Conservation (phyloP, 2,113 vertebrate species). For the Vulpes ferrilata region DNA sequence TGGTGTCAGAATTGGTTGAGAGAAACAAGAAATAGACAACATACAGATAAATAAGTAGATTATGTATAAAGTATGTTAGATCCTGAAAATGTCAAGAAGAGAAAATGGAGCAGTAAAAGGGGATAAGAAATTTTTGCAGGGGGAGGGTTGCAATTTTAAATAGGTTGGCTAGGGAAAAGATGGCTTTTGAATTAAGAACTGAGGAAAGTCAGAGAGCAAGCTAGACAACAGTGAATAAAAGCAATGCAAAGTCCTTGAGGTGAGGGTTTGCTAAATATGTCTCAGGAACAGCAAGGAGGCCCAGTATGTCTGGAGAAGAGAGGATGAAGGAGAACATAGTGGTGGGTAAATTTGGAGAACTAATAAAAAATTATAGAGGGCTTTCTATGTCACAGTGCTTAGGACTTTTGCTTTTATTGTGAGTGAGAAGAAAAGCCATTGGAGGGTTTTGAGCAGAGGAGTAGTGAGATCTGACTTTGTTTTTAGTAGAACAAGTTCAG, state of each 20-base stretch:
- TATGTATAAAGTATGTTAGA: background rate
- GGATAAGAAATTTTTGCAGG: background rate
- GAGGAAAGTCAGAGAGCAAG: background rate
- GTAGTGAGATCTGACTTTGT: background rate
- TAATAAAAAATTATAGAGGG: background rate
- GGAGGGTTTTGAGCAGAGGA: conserved; percentile 2
- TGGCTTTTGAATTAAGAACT: conserved; percentile 17
- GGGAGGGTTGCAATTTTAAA: background rate
- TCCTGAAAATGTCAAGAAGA: background rate
- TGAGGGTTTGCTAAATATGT: background rate
- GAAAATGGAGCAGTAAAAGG: background rate
- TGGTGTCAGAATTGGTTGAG: background rate
- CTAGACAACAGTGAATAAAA: background rate
- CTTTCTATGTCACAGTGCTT: background rate
- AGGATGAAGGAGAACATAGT: background rate
- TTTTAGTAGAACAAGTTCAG: background rate
- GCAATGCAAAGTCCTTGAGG: background rate
- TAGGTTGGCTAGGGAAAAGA: background rate
- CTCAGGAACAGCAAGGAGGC: background rate
- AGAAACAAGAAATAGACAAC: background rate
- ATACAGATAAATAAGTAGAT: background rate
- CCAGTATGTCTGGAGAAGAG: background rate
- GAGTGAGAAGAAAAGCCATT: background rate
- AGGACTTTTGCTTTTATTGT: background rate
- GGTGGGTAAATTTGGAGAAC: background rate